Evolutionary conservation across 2,113 vertebrate genomes (phyloP).

Genomic region (Sturnus vulgaris): DNA sequence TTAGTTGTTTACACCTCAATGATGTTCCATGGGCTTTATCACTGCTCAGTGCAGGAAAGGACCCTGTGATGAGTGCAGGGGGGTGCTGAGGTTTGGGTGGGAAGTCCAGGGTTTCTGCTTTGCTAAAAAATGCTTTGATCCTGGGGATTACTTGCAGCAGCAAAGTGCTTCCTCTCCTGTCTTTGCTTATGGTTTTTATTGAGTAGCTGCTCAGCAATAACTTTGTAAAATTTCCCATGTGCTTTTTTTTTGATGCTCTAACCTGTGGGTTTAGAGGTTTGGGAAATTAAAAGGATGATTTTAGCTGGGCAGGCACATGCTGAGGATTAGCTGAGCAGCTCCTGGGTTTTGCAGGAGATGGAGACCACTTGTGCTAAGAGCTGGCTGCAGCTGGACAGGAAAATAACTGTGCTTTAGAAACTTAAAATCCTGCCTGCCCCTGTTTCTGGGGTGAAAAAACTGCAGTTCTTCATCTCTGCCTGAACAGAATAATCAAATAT

Average conservation of each 20-base stretch:
- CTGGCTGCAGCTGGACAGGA: not conserved
- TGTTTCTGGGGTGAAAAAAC: not conserved
- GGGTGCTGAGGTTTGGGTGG: not conserved
- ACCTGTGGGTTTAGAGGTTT: not conserved
- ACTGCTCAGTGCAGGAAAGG: not conserved
- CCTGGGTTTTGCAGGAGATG: not conserved
- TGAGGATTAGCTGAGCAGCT: not conserved
- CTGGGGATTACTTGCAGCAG: not conserved
- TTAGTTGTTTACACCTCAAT: rapidly evolving
- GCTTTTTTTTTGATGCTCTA: not conserved
- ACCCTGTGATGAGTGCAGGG: not conserved
- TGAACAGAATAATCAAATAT: not conserved
- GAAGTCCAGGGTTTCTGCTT: not conserved
- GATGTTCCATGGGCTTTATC: not conserved
- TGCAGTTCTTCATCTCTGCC: not conserved
- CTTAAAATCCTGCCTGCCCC: not conserved
- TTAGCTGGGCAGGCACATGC: not conserved
- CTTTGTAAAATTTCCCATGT: not conserved
- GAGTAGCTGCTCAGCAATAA: not conserved
- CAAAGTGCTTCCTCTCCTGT: not conserved
- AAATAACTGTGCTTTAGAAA: not conserved
- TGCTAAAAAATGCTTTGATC: not conserved
- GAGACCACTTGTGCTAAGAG: not conserved
- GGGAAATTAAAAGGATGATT: not conserved
- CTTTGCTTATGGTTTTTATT: not conserved